Conservation (phyloP, 2,113 vertebrate species). For the Pachycephala philippinensis region DNA sequence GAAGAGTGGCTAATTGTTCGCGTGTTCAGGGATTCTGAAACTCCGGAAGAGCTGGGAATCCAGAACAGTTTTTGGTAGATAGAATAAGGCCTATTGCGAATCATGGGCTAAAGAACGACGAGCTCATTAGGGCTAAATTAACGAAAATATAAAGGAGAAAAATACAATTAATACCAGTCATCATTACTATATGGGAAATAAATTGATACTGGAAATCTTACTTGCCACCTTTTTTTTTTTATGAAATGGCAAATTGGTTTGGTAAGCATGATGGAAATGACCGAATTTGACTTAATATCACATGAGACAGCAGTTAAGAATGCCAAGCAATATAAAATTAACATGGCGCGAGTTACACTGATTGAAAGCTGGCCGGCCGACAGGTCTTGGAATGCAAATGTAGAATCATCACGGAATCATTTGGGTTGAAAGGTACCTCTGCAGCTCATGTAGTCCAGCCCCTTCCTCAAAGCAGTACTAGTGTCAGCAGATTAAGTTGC, state of each 20-base stretch:
- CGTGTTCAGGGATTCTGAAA: not conserved
- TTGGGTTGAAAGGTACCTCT: not conserved
- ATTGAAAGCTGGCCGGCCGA: not conserved
- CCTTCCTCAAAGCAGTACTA: not conserved
- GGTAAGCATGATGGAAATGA: not conserved
- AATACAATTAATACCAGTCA: not conserved
- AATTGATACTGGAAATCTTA: not conserved
- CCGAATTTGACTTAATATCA: not conserved
- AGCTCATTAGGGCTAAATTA: not conserved
- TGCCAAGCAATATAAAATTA: not conserved
- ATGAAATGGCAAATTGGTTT: not conserved
- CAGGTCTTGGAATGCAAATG: not conserved
- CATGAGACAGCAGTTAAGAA: not conserved
- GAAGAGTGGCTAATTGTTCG: not conserved
- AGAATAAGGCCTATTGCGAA: not conserved
- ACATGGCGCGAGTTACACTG: accelerated
- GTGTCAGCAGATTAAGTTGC: not conserved
- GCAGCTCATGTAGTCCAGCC: not conserved
- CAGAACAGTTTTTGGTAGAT: not conserved
- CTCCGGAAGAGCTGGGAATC: not conserved
- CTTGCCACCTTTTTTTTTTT: not conserved
- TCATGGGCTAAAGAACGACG: not conserved
- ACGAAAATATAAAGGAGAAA: not conserved
- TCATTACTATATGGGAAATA: not conserved
- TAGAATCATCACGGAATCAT: not conserved